Conservation (phyloP, 1,140 invertebrate species). For the Samia ricini region DNA sequence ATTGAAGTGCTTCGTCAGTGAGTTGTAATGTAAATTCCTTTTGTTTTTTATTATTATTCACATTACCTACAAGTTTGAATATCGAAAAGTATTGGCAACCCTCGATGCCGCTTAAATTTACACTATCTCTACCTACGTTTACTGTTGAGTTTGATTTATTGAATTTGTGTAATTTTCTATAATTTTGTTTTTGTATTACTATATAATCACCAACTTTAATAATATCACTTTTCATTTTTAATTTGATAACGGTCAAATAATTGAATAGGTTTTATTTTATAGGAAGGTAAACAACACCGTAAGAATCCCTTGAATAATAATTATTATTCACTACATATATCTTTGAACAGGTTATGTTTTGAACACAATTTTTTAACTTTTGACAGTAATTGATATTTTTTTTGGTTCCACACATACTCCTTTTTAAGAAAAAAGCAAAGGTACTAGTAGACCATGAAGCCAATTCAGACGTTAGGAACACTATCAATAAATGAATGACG, state of each 20-base stretch:
- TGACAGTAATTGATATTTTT: too few species aligned
- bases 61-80: constrained; percentile 86
- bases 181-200: constrained; percentile 86
- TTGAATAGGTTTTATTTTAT: neutral
- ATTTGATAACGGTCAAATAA: neutral
- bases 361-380: too few species aligned
- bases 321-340: too few species aligned
- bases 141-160: constrained; percentile 79
- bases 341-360: too few species aligned
- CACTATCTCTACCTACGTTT: constrained; percentile 83
- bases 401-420: too few species aligned
- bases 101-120: constrained; percentile 84
- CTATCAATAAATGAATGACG: too few species aligned
- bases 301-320: too few species aligned
- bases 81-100: constrained; percentile 87
- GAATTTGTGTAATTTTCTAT: constrained; percentile 86
- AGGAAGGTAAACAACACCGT: too few species aligned
- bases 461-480: too few species aligned
- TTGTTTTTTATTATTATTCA: constrained; percentile 67
- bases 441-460: too few species aligned
- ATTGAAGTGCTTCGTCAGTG: constrained; percentile 74
- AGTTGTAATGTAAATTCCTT: constrained; percentile 79
- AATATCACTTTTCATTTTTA: constrained; percentile 33
- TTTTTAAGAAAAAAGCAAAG: too few species aligned
- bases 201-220: constrained; percentile 82